phyloP scores from a whole-genome alignment of 2,113 vertebrate genomes.

The Campylomormyrus tamandua region DNA sequence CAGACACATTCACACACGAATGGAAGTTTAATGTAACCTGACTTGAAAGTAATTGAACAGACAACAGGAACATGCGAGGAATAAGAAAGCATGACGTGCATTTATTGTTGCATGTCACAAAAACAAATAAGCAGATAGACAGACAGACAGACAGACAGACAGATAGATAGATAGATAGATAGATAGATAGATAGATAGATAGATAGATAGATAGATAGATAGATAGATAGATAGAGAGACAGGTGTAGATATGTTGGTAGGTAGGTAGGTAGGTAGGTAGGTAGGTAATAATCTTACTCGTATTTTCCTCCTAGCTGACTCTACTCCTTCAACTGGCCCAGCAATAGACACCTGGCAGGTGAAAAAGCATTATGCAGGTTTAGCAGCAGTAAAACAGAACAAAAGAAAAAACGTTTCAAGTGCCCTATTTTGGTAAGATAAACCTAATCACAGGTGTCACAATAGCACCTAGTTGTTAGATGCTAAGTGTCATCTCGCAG shows the following conservation, averaged over 20 bases:
- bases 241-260: not conserved
- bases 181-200: no score
- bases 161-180: not conserved
- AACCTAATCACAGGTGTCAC: not conserved
- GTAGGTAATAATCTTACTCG: conserved; percentile 49
- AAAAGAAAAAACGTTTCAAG: not conserved
- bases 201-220: not conserved
- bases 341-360: conserved; percentile 61
- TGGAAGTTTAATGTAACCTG: no score
- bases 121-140: no score
- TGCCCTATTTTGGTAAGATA: not conserved
- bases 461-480: not conserved
- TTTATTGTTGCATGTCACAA: not conserved
- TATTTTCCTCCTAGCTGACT: conserved; percentile 61
- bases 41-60: no score
- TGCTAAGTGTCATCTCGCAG: not conserved
- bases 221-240: no score
- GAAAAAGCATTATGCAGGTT: not conserved
- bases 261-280: not conserved
- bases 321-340: conserved; percentile 63
- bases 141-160: no score
- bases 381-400: not conserved
- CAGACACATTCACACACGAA: not conserved
- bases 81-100: not conserved
- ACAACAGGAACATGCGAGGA: not conserved